A percentile compares a stretch with the other conserved stretches of the same genome.
phyloP scores from a whole-genome alignment of 2,888 invertebrate species.

The Chloroclysta siterata region DNA sequence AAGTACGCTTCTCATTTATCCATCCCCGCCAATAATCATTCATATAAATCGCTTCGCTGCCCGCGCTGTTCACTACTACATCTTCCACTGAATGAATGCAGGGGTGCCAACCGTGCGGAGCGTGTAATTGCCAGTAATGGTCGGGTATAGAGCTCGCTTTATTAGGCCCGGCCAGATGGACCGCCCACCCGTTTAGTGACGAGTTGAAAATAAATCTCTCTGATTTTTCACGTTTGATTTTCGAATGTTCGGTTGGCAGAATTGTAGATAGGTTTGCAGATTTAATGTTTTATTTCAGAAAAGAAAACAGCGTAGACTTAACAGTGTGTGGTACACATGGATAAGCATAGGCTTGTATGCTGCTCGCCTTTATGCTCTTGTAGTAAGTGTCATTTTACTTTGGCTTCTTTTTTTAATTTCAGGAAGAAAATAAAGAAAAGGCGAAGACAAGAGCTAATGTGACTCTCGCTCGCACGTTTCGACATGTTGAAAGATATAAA shows the following conservation, averaged over 20 bases:
- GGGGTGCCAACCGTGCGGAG: slow-evolving; percentile 64
- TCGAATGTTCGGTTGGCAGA: slow-evolving; percentile 9
- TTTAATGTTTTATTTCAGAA: too few relatives aligned
- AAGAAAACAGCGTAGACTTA: too few relatives aligned
- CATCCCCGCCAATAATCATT: background rate
- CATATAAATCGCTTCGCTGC: slow-evolving; percentile 40
- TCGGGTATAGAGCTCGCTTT: slow-evolving; percentile 48
- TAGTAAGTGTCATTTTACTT: too few relatives aligned
- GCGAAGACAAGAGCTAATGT: too few relatives aligned
- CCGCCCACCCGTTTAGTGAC: slow-evolving; percentile 47
- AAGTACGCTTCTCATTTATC: too few relatives aligned
- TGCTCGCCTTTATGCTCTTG: too few relatives aligned
- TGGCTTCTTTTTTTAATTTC: too few relatives aligned
- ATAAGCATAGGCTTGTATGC: too few relatives aligned
- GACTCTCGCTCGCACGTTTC: too few relatives aligned
- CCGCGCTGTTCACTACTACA: slow-evolving; percentile 47
- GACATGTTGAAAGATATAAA: too few relatives aligned
- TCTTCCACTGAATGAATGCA: slow-evolving; percentile 51
- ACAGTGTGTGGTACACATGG: too few relatives aligned
- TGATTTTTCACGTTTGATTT: slow-evolving; percentile 40
- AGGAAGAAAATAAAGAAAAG: too few relatives aligned
- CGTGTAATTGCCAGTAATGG: slow-evolving; percentile 62
- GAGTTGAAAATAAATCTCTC: slow-evolving; percentile 50
- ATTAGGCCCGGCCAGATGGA: slow-evolving; percentile 50
- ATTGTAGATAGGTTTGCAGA: background rate